Conservation (phyloP, 2,797 vertebrate species). For the Argentina silus region DNA sequence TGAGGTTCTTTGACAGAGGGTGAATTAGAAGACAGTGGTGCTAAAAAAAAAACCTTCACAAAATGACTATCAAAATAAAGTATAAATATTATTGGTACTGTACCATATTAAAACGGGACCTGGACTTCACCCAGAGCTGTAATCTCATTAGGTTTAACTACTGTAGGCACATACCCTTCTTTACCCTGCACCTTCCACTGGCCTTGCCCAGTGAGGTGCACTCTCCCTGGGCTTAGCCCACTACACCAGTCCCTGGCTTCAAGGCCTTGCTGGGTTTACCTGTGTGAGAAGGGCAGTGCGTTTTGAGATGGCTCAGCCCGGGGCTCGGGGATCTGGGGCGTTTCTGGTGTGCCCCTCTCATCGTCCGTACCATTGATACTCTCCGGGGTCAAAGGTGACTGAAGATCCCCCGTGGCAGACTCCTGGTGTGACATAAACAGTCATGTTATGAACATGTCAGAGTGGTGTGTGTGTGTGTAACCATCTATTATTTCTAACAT, state of each 20-base stretch:
- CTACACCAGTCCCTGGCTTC: background rate
- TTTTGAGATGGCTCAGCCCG: slow-evolving; percentile 89
- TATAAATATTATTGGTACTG: background rate
- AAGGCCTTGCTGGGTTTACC: slow-evolving; percentile 72
- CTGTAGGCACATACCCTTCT: background rate
- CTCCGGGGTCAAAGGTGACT: slow-evolving; percentile 89
- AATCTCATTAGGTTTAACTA: too few relatives aligned
- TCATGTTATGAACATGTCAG: background rate
- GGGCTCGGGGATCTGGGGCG: slow-evolving; percentile 83
- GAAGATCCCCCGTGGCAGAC: slow-evolving; percentile 89
- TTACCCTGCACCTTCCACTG: background rate
- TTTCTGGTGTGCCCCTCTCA: slow-evolving; percentile 78
- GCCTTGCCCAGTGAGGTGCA: background rate
- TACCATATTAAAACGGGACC: background rate
- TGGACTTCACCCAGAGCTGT: background rate
- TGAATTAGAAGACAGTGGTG: background rate
- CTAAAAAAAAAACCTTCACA: background rate
- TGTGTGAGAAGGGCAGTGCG: slow-evolving; percentile 90
- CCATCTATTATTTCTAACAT: background rate
- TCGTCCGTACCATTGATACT: slow-evolving; percentile 95
- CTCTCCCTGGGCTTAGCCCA: background rate
- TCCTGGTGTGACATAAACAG: slow-evolving; percentile 76
- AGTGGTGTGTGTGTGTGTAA: too few relatives aligned
- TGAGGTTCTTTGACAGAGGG: background rate
- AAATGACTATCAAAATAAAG: background rate